Conservation (phyloP, 1,140 invertebrate species). For the Drosophila erecta region DNA sequence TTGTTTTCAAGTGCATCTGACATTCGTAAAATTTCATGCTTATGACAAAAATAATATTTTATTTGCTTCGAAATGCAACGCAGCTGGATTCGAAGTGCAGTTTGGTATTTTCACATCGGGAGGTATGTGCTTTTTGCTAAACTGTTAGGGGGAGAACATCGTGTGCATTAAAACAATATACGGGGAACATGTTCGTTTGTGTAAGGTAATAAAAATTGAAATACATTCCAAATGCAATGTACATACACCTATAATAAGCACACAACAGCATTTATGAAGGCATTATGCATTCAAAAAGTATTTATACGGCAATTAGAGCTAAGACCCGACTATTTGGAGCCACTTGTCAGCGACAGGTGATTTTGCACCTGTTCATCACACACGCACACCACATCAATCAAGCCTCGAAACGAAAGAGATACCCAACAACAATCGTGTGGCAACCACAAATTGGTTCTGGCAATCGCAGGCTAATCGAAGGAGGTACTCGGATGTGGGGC, state of each 20-base stretch:
- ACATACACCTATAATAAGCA: neutral
- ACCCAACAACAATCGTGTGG: slow-evolving; percentile 20
- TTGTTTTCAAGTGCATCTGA: slow-evolving; percentile 20
- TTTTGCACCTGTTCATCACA: slow-evolving; percentile 3
- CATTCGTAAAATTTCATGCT: slow-evolving; percentile 44
- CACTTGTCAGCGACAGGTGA: slow-evolving; percentile 30
- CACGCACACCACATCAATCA: slow-evolving; percentile 43
- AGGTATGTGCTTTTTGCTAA: neutral
- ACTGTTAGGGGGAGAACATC: neutral
- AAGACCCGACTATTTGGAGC: slow-evolving; percentile 5
- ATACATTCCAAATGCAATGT: neutral
- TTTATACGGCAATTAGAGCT: slow-evolving; percentile 18
- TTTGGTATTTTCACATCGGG: neutral
- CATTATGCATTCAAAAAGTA: too few species aligned
- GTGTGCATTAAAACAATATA: neutral
- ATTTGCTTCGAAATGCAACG: slow-evolving; percentile 24
- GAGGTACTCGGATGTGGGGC: slow-evolving; percentile 8
- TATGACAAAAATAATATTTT: slow-evolving; percentile 37
- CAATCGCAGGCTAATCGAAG: slow-evolving; percentile 74
- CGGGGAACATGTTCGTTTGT: too few species aligned
- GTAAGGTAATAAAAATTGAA: neutral
- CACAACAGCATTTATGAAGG: neutral
- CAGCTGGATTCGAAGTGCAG: slow-evolving; percentile 35
- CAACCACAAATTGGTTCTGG: slow-evolving; percentile 71
- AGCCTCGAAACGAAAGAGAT: slow-evolving; percentile 10